phyloP scores from a whole-genome alignment of 2,888 invertebrate genomes.

The Leucophenga maculata region DNA sequence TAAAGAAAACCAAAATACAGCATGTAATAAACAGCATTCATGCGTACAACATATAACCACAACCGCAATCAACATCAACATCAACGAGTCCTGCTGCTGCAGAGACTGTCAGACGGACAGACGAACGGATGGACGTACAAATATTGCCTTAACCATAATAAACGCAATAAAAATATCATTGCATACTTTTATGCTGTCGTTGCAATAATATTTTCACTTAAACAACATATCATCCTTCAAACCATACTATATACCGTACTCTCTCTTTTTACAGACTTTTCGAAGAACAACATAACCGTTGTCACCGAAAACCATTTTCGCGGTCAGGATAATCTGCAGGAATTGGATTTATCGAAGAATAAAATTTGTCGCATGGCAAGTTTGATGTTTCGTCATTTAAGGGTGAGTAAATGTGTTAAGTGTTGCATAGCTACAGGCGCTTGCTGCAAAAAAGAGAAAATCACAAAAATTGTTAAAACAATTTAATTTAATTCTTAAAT shows the following conservation, averaged over 20 bases:
- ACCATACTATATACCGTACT: too few species aligned
- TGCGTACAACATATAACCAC: too few species aligned
- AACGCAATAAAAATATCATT: slow-evolving; percentile 9
- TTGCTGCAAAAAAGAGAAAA: too few species aligned
- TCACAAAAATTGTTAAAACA: neutral
- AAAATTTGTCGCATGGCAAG: slow-evolving; percentile 82
- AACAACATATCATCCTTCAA: neutral
- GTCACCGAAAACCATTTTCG: slow-evolving; percentile 83
- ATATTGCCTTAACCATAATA: neutral
- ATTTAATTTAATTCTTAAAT: neutral
- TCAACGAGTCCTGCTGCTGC: slow-evolving; percentile 25
- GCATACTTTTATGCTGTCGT: slow-evolving; percentile 6
- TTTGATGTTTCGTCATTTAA: slow-evolving; percentile 82
- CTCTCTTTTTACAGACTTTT: slow-evolving; percentile 74
- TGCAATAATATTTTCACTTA: slow-evolving; percentile 5
- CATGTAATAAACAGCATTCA: neutral
- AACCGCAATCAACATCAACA: too few species aligned
- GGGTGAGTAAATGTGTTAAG: slow-evolving; percentile 60
- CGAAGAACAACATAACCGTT: slow-evolving; percentile 81
- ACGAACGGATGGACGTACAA: slow-evolving; percentile 32
- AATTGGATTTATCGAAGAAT: slow-evolving; percentile 83
- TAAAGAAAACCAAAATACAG: neutral
- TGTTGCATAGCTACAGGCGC: neutral
- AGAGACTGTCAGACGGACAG: slow-evolving; percentile 42
- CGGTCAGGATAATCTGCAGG: slow-evolving; percentile 81